These are phyloP conservation scores for Melanargia galathea DNA, from an alignment of 2,888 invertebrate species.

Conservation along the genomic window DNA sequence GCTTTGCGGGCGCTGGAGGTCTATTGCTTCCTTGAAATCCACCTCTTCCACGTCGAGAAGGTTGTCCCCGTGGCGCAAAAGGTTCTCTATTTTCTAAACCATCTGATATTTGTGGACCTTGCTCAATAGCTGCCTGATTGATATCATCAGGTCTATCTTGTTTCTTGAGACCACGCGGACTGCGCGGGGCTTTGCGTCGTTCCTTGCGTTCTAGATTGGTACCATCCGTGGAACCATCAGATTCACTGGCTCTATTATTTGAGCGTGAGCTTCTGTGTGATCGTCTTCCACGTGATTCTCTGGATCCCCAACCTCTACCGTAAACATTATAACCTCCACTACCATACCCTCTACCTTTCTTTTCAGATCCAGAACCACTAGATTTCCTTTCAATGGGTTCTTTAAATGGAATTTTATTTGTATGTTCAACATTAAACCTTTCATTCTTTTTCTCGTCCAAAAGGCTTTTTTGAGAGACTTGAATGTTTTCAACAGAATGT, in stretches of 20 bases:
- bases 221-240: slow-evolving; percentile 89
- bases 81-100: slow-evolving; percentile 84
- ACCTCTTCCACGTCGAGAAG: slow-evolving; percentile 92
- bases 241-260: slow-evolving; percentile 84
- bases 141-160: slow-evolving; percentile 82
- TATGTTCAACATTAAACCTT: slow-evolving; percentile 62
- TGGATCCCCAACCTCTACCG: slow-evolving; percentile 76
- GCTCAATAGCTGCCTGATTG: slow-evolving; percentile 53
- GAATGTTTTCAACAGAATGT: slow-evolving; percentile 57
- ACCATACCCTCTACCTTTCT: slow-evolving; percentile 79
- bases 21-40: slow-evolving; percentile 72
- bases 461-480: slow-evolving; percentile 57
- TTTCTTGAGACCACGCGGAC: slow-evolving; percentile 83
- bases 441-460: slow-evolving; percentile 68
- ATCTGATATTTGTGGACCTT: slow-evolving; percentile 50
- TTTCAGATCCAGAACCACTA: slow-evolving; percentile 75
- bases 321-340: slow-evolving; percentile 69
- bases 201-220: slow-evolving; percentile 78
- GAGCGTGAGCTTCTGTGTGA: slow-evolving; percentile 75
- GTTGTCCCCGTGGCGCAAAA: slow-evolving; percentile 94
- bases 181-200: slow-evolving; percentile 79
- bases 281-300: slow-evolving; percentile 77
- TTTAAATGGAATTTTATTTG: slow-evolving; percentile 74
- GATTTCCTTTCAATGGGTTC: slow-evolving; percentile 75
- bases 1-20: slow-evolving; percentile 80